phyloP scores from a whole-genome alignment of 2,797 vertebrate species.

The Eleutherodactylus coqui region DNA sequence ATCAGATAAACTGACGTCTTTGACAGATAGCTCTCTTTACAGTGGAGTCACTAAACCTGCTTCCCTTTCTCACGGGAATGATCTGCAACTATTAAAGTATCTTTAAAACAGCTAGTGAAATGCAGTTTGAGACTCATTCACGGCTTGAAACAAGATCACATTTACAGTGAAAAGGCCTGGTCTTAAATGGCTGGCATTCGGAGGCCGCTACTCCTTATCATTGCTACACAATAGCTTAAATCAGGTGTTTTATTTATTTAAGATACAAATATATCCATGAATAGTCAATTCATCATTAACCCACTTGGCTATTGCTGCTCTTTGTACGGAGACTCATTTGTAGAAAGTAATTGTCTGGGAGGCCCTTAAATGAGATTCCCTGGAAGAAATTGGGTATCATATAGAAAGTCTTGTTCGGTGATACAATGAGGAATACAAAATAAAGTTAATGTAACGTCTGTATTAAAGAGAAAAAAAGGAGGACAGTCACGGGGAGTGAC shows the following conservation, averaged over 20 bases:
- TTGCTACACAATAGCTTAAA: constrained; percentile 74
- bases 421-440: constrained; percentile 14
- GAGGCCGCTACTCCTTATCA: constrained; percentile 80
- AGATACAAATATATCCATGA: constrained; percentile 70
- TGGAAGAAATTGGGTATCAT: constrained; percentile 33
- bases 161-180: constrained; percentile 80
- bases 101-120: constrained; percentile 79
- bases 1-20: constrained; percentile 79
- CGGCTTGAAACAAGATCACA: constrained; percentile 85
- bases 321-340: neutral
- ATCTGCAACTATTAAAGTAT: constrained; percentile 76
- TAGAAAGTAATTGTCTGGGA: constrained; percentile 56
- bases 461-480: neutral
- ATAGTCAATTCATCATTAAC: constrained; percentile 65
- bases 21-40: constrained; percentile 80
- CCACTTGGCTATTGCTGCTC: constrained; percentile 52
- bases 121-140: constrained; percentile 76
- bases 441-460: neutral
- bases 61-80: constrained; percentile 79
- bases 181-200: constrained; percentile 81
- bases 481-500: neutral
- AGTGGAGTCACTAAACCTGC: constrained; percentile 82
- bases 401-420: constrained; percentile 43
- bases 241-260: constrained; percentile 74
- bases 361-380: constrained; percentile 50